Conservation (phyloP, 2,888 invertebrate genomes). For the Amphiduros pacificus region DNA sequence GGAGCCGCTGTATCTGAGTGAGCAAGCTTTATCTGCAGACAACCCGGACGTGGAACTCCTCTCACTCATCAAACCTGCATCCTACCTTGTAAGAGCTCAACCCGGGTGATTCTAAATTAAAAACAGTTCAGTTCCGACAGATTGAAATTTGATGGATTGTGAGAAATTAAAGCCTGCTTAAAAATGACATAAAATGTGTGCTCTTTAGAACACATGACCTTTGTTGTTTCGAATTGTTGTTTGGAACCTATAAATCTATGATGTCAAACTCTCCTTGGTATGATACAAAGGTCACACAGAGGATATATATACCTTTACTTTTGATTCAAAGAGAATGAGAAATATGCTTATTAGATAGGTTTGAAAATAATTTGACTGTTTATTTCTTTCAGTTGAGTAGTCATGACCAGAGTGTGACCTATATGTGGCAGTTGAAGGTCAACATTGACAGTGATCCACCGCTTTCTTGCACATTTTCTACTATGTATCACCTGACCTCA, state of each 20-base stretch:
- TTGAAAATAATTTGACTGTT: background rate
- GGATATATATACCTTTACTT: background rate
- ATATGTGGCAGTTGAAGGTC: conserved; percentile 78
- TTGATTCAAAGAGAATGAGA: background rate
- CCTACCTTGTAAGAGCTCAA: conserved; percentile 10
- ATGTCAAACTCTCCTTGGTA: too few relatives aligned
- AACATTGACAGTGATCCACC: conserved; percentile 18
- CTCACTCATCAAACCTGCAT: background rate
- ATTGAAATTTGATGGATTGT: too few relatives aligned
- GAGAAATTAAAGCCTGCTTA: too few relatives aligned
- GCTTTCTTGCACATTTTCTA: background rate
- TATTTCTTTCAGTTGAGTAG: conserved; percentile 68
- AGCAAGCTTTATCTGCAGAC: conserved; percentile 18
- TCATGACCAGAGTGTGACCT: conserved; percentile 76
- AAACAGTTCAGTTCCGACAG: too few relatives aligned
- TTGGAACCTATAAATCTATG: too few relatives aligned
- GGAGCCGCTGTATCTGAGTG: conserved; percentile 34
- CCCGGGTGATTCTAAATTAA: too few relatives aligned
- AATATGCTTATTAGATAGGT: background rate
- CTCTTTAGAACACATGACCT: too few relatives aligned
- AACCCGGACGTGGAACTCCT: conserved; percentile 1
- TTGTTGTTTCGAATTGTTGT: too few relatives aligned
- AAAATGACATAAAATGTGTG: too few relatives aligned
- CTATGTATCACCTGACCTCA: background rate
- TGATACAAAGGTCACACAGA: too few relatives aligned